A percentile compares a stretch with the other conserved stretches of the same genome.
Conservation (phyloP, 2,888 invertebrate genomes). For the Flexamia atlantica region DNA sequence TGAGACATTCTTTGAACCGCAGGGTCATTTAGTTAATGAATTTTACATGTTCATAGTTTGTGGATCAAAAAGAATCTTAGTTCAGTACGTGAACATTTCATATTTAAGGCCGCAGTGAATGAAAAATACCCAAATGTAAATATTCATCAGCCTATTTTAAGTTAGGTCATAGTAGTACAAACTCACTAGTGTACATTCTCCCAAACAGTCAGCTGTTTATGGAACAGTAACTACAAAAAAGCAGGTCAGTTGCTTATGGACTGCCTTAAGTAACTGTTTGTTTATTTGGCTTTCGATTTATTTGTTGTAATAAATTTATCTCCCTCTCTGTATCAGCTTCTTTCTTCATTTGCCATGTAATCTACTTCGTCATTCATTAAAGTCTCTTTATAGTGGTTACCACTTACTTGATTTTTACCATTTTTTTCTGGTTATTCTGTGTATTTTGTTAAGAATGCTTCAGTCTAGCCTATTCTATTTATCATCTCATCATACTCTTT, state of each 20-base stretch:
- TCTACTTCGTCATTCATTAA: neutral
- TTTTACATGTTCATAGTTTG: too few relatives aligned
- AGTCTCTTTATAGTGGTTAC: neutral
- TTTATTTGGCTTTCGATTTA: neutral
- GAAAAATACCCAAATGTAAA: too few relatives aligned
- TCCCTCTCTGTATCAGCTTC: neutral
- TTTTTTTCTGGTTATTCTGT: neutral
- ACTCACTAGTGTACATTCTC: conserved; percentile 47
- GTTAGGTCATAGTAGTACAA: neutral
- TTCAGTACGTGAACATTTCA: too few relatives aligned
- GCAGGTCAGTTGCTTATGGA: conserved; percentile 49
- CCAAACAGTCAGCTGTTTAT: conserved; percentile 52
- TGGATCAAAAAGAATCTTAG: too few relatives aligned
- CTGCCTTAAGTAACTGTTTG: conserved; percentile 22
- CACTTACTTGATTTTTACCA: neutral
- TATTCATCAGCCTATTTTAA: too few relatives aligned
- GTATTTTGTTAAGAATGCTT: conserved; percentile 67
- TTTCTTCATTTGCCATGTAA: neutral
- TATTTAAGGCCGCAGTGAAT: too few relatives aligned
- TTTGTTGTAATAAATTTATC: conserved; percentile 1
- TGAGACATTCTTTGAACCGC: too few relatives aligned
- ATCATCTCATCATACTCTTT: neutral
- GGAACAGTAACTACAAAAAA: conserved; percentile 51
- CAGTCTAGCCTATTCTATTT: neutral
- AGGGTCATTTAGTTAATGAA: too few relatives aligned